phyloP scores from a whole-genome alignment of 2,797 vertebrate genomes.

The Muscicapa comitata region DNA sequence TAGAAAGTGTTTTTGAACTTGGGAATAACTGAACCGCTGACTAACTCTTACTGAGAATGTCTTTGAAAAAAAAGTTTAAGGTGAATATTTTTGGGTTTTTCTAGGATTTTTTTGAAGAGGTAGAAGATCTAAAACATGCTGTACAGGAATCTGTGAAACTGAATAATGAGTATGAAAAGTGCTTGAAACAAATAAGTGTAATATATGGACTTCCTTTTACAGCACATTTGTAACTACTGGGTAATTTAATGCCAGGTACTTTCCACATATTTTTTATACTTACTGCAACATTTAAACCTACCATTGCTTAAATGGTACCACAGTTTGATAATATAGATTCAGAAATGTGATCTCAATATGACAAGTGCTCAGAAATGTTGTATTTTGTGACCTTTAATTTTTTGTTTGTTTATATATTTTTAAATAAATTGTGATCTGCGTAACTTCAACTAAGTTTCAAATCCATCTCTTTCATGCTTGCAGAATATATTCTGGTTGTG shows the following conservation, averaged over 20 bases:
- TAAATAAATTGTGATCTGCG: conserved; percentile 29
- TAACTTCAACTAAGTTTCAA: background rate
- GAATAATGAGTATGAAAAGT: conserved; percentile 67
- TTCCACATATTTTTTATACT: background rate
- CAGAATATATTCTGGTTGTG: background rate
- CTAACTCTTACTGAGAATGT: background rate
- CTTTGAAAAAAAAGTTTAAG: background rate
- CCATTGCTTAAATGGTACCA: background rate
- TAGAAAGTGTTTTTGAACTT: background rate
- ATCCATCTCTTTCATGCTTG: background rate
- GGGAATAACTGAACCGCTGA: background rate
- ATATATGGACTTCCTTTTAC: conserved; percentile 54
- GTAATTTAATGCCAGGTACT: background rate
- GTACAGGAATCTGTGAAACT: conserved; percentile 61
- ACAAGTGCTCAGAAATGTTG: background rate
- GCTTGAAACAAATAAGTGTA: conserved; percentile 55
- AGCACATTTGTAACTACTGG: background rate
- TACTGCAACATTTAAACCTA: background rate
- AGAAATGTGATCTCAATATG: background rate
- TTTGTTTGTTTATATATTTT: background rate
- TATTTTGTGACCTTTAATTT: background rate
- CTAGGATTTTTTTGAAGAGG: conserved; percentile 72
- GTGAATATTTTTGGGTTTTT: conserved; percentile 2
- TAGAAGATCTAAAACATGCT: conserved; percentile 69
- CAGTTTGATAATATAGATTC: background rate